Percentiles rank a stretch among this genome's conserved stretches.
Conservation (phyloP, 2,113 vertebrate genomes). For the Aphyosemion australe region DNA sequence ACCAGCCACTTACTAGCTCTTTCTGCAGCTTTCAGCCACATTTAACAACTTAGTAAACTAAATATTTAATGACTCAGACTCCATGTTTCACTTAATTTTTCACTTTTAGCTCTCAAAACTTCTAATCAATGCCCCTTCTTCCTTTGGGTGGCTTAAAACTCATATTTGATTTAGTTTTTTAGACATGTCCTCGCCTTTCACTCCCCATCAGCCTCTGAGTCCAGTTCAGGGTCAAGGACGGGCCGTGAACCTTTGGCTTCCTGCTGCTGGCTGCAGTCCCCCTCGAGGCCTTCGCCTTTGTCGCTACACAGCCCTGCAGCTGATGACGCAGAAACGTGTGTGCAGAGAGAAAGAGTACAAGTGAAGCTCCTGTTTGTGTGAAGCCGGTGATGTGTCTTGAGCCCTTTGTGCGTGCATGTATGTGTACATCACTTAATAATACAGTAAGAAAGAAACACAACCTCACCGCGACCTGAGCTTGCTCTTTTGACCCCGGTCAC, state of each 20-base stretch:
- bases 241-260: conserved; percentile 24
- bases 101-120: conserved; percentile 6
- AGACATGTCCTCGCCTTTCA: conserved; percentile 4
- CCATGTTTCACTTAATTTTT: conserved; percentile 2
- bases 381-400: conserved; percentile 5
- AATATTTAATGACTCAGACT: conserved; percentile 18
- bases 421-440: conserved; percentile 24
- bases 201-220: background rate
- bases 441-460: conserved; percentile 10
- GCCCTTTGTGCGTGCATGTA: background rate
- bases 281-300: conserved; percentile 19
- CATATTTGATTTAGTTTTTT: conserved; percentile 1
- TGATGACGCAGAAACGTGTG: conserved; percentile 18
- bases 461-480: conserved; percentile 21
- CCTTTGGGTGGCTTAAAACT: background rate
- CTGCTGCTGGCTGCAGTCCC: conserved; percentile 1
- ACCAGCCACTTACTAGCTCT: background rate
- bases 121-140: background rate
- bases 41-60: conserved; percentile 14
- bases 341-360: conserved; percentile 19
- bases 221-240: conserved; percentile 49
- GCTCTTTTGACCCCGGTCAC: conserved; percentile 54
- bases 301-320: conserved; percentile 18
- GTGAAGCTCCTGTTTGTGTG: conserved; percentile 13
- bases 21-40: conserved; percentile 9